phyloP scores from a whole-genome alignment of 2,888 invertebrate genomes.

The Epsilonema sp. region DNA sequence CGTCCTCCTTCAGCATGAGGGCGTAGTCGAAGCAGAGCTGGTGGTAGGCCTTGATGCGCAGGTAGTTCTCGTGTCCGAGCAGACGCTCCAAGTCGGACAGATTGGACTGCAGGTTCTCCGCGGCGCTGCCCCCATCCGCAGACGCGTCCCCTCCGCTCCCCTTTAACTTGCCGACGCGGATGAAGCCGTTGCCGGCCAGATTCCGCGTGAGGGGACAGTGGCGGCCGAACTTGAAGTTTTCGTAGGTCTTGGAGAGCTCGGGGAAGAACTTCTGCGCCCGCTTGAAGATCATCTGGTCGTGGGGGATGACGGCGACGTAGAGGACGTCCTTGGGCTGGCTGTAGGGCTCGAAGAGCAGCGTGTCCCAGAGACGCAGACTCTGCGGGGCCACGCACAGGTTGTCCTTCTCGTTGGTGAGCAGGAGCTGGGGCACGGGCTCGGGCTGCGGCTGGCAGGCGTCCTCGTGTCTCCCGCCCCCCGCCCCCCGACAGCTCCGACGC shows the following conservation, averaged over 20 bases:
- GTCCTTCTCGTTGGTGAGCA: slow-evolving; percentile 28
- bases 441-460: slow-evolving; percentile 23
- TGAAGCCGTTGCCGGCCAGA: slow-evolving; percentile 63
- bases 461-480: slow-evolving; percentile 7
- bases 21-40: not conserved
- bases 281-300: slow-evolving; percentile 58
- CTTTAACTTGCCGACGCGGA: slow-evolving; percentile 52
- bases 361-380: slow-evolving; percentile 43
- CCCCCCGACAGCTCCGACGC: slow-evolving; percentile 33
- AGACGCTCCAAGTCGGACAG: not conserved
- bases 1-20: not conserved
- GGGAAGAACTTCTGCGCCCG: slow-evolving; percentile 64
- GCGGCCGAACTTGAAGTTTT: slow-evolving; percentile 64
- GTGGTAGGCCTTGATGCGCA: not conserved
- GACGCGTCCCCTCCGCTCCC: slow-evolving; percentile 28
- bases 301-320: slow-evolving; percentile 81
- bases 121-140: not conserved
- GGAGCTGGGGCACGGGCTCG: slow-evolving; percentile 35
- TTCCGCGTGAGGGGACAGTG: slow-evolving; percentile 71
- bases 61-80: not conserved
- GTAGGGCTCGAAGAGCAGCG: slow-evolving; percentile 84
- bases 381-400: slow-evolving; percentile 31
- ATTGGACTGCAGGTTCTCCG: not conserved
- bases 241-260: slow-evolving; percentile 76
- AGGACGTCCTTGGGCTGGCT: slow-evolving; percentile 82